Percentiles rank a stretch among this genome's conserved stretches.
These are phyloP conservation scores for Metacarcinus magister DNA, from an alignment of 2,888 invertebrate species.

Conservation along the genomic window DNA sequence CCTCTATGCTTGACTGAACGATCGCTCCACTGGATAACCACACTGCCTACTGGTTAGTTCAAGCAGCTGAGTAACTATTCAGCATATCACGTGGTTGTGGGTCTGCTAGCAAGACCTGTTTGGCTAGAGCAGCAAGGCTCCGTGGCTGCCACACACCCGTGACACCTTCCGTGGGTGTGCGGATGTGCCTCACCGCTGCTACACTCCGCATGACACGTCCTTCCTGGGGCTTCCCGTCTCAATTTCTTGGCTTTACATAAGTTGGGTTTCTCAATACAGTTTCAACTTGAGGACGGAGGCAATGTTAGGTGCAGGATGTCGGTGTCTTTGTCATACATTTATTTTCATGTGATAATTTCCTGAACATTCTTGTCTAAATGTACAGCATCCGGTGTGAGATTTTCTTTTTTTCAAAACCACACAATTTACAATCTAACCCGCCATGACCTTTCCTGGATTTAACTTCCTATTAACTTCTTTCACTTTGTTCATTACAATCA, in stretches of 20 bases:
- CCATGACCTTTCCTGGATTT: neutral
- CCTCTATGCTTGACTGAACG: conserved; percentile 41
- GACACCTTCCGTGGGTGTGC: neutral
- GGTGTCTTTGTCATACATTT: neutral
- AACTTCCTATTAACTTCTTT: neutral
- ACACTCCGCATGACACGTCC: neutral
- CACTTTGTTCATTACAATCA: neutral
- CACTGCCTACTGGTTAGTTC: neutral
- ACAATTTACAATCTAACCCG: neutral
- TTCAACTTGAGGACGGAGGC: neutral
- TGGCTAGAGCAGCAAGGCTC: neutral
- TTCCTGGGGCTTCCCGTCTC: neutral
- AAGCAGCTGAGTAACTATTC: conserved; percentile 36
- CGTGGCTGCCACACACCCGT: conserved; percentile 26
- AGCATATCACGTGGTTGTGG: neutral
- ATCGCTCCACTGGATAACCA: neutral
- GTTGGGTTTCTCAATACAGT: neutral
- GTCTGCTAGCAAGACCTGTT: neutral
- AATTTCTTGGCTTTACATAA: neutral
- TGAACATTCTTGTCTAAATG: neutral
- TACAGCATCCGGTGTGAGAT: neutral
- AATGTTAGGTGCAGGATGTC: neutral
- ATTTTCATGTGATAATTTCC: conserved; percentile 16
- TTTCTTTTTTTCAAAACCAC: neutral
- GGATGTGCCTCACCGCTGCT: neutral